A percentile compares a stretch with the other conserved stretches of the same genome.
Conservation (phyloP, 2,888 invertebrate species). For the Salpingus planirostris region DNA sequence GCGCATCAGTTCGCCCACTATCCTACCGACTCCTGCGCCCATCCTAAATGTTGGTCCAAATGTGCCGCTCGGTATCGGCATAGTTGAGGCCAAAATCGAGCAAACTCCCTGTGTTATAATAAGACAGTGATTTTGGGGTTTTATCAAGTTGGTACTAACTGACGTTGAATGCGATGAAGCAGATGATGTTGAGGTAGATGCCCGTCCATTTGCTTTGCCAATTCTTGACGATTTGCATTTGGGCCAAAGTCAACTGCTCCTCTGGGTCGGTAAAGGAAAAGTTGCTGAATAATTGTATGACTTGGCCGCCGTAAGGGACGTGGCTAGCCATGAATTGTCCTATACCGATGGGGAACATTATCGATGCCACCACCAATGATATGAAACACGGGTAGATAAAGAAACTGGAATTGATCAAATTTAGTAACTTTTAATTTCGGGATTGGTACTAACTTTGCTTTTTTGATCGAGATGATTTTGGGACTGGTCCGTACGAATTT, state of each 20-base stretch:
- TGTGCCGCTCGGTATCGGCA: slow-evolving; percentile 94
- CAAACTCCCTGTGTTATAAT: slow-evolving; percentile 60
- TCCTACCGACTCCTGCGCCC: slow-evolving; percentile 86
- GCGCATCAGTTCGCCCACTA: slow-evolving; percentile 92
- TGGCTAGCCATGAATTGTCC: slow-evolving; percentile 48
- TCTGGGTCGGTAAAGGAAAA: slow-evolving; percentile 93
- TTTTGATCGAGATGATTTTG: slow-evolving; percentile 60
- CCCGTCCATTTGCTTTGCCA: slow-evolving; percentile 81
- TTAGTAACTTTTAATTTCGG: too few species aligned
- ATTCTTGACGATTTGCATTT: slow-evolving; percentile 72
- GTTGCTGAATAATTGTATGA: slow-evolving; percentile 79
- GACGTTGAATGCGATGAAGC: slow-evolving; percentile 81
- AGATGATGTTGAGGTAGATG: slow-evolving; percentile 74
- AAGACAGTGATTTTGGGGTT: not conserved
- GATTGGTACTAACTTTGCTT: slow-evolving; percentile 77
- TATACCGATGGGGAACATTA: slow-evolving; percentile 82
- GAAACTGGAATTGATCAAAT: slow-evolving; percentile 19
- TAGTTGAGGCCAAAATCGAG: slow-evolving; percentile 83
- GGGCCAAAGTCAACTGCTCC: slow-evolving; percentile 68
- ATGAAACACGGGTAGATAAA: slow-evolving; percentile 90
- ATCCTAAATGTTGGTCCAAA: slow-evolving; percentile 97
- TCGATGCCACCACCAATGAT: slow-evolving; percentile 69
- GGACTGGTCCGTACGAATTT: slow-evolving; percentile 20
- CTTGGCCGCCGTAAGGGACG: slow-evolving; percentile 46
- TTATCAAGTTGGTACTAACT: slow-evolving; percentile 35